Evolutionary conservation across 2,113 vertebrate species (phyloP).

Genomic region (Corythaeola cristata): DNA sequence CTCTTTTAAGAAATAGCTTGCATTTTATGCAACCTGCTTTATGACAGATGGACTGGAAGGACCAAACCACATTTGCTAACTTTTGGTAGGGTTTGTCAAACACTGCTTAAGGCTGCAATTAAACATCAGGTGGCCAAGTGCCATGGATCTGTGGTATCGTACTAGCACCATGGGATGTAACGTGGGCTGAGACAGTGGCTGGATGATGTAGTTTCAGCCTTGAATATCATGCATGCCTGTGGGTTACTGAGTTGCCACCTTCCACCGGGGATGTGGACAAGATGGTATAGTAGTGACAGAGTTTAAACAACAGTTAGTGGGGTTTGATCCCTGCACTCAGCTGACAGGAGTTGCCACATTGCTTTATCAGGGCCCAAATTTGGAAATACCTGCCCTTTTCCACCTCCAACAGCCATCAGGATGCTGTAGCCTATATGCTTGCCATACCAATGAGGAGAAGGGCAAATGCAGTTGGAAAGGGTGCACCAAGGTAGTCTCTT

Average conservation of each 20-base stretch:
- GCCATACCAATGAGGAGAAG: neutral
- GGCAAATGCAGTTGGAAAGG: neutral
- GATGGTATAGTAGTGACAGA: neutral
- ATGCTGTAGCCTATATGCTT: neutral
- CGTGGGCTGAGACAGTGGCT: neutral
- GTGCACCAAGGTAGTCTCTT: rapidly evolving
- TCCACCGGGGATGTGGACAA: neutral
- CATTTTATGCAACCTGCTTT: neutral
- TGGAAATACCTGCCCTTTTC: neutral
- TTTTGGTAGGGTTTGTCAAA: neutral
- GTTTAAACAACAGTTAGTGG: neutral
- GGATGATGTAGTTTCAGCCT: neutral
- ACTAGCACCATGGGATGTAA: neutral
- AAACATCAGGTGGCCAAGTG: neutral
- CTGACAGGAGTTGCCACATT: rapidly evolving
- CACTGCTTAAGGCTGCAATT: neutral
- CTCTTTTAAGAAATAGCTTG: neutral
- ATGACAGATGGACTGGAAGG: neutral
- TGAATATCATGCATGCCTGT: neutral
- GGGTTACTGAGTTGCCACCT: neutral
- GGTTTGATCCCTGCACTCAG: neutral
- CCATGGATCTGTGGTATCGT: neutral
- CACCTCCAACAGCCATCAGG: neutral
- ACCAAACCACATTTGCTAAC: neutral
- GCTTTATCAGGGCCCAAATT: neutral